Evolutionary conservation across 2,797 vertebrate species (phyloP).

Genomic region (Pagetopsis macropterus): DNA sequence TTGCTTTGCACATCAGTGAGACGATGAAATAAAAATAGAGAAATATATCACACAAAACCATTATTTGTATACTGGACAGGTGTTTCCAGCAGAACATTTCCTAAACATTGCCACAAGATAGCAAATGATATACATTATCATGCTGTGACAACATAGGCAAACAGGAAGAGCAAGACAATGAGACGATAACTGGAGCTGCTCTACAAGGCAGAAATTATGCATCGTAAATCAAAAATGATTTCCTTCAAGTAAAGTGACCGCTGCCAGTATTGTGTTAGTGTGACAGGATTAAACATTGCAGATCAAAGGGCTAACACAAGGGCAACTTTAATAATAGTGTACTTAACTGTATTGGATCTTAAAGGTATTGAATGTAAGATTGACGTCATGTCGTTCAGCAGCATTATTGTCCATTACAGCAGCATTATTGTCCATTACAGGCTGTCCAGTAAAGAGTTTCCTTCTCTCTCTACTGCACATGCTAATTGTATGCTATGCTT

Average conservation of each 20-base stretch:
- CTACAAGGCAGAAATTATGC: constrained; percentile 66
- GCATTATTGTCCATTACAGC: constrained; percentile 11
- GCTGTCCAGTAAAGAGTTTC: neutral
- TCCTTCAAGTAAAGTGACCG: neutral
- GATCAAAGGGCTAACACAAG: constrained; percentile 5
- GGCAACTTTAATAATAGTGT: constrained; percentile 7
- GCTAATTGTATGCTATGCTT: neutral
- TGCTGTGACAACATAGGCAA: constrained; percentile 56
- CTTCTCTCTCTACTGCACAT: neutral
- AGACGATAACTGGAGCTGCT: constrained; percentile 65
- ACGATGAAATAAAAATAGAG: constrained; percentile 64
- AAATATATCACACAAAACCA: constrained; percentile 34
- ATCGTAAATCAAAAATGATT: constrained; percentile 33
- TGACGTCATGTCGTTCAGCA: constrained; percentile 20
- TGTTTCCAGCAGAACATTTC: constrained; percentile 28
- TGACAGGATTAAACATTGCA: constrained; percentile 4
- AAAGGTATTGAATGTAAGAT: constrained; percentile 51
- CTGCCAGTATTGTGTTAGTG: constrained; percentile 10
- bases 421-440: constrained; percentile 12
- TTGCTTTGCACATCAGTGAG: constrained; percentile 50
- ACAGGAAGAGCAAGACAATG: constrained; percentile 30
- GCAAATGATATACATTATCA: constrained; percentile 64
- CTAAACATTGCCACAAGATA: constrained; percentile 45
- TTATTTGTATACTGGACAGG: constrained; percentile 18
- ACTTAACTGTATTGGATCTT: constrained; percentile 17